A percentile compares a stretch with the other conserved stretches of the same genome.
These are phyloP conservation scores for Kuschelorhynchus macadamiae DNA, from an alignment of 2,888 invertebrate genomes.

Conservation along the genomic window DNA sequence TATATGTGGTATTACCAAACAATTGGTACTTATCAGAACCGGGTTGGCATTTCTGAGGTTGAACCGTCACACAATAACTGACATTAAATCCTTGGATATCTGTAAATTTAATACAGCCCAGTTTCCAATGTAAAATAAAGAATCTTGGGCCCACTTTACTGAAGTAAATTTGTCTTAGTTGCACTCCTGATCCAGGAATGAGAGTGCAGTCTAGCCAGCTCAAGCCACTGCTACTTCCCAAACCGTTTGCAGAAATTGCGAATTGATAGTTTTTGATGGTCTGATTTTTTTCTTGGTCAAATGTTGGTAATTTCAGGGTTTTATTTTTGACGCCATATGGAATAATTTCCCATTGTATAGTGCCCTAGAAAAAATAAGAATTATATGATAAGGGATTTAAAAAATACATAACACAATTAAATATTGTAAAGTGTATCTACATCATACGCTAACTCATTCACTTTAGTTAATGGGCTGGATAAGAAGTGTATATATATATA, in stretches of 20 bases:
- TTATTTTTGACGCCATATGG: conserved; percentile 51
- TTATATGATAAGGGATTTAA: no score
- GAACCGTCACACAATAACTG: conserved; percentile 78
- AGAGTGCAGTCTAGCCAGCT: conserved; percentile 86
- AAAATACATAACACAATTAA: no score
- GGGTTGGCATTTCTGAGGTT: conserved; percentile 72
- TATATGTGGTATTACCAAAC: conserved; percentile 60
- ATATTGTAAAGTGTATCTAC: no score
- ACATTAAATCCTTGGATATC: conserved; percentile 82
- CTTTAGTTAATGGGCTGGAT: no score
- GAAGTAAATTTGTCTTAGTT: conserved; percentile 74
- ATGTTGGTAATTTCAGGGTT: conserved; percentile 18
- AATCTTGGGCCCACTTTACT: conserved; percentile 69
- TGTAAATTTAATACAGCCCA: conserved; percentile 81
- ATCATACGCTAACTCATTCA: no score
- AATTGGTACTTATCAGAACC: conserved; percentile 60
- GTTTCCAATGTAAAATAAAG: conserved; percentile 81
- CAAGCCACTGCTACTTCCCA: conserved; percentile 83
- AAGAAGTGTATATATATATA: no score
- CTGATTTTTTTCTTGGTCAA: conserved; percentile 66
- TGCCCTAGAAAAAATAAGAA: conserved; percentile 69
- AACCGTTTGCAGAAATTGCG: conserved; percentile 85
- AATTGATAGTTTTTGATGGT: conserved; percentile 77
- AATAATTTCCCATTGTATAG: conserved; percentile 74
- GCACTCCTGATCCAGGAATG: conserved; percentile 68